Base-by-base conservation (phyloP, 2,113 vertebrate genomes). In the Catharus fuscescens region DNA sequence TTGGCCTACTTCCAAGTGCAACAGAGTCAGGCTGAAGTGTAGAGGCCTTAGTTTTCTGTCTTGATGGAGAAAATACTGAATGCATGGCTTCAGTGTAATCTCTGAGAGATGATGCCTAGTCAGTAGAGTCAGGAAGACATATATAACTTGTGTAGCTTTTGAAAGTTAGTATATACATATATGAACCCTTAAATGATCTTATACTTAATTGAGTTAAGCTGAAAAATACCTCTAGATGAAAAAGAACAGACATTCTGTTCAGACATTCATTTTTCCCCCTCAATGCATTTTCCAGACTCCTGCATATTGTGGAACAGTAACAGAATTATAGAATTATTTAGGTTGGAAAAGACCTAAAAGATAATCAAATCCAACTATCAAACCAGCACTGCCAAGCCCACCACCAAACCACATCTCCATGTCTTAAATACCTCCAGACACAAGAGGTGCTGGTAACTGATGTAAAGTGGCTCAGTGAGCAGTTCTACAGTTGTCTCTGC, bases 251-350 rank as follows among this genome's bases (percentile, higher is more conserved):
- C 16, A 3, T 42, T 67, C 29, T 76, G 32, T 38, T 38, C 38
- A 38, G 38, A 38, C 38, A 38, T 38, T 38, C 38, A 38, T 26
- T 24, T 32, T 10, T 2, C 0, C 0, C 7, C 4, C 6, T 34
- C 15, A 15, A 3, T 79, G 26, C 25, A 47, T 42, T 81, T 88
- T 64, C 38, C 42, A 72, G 50, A n/a, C 17, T 61, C 42, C 23
- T 66, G 50, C 25, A 65, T 88, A 14, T 65, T 36, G 36, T 69
- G 54, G 8, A 72, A 44, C 15, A 47, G n/a, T 45, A n/a, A 62
- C 8, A 60, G 45, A 80, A 45, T 50, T 4, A 25, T 19, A 50
- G 13, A 61, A 76, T 47, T 20, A 34, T 80, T 88, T 82, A 9
- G 12, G 3, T 34, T 74, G 57, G 45, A 66, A 70, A 82, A 79